A percentile compares a stretch with the other conserved stretches of the same genome.
Evolutionary conservation across 2,888 invertebrate genomes (phyloP).

Genomic region (Aradus depressus): DNA sequence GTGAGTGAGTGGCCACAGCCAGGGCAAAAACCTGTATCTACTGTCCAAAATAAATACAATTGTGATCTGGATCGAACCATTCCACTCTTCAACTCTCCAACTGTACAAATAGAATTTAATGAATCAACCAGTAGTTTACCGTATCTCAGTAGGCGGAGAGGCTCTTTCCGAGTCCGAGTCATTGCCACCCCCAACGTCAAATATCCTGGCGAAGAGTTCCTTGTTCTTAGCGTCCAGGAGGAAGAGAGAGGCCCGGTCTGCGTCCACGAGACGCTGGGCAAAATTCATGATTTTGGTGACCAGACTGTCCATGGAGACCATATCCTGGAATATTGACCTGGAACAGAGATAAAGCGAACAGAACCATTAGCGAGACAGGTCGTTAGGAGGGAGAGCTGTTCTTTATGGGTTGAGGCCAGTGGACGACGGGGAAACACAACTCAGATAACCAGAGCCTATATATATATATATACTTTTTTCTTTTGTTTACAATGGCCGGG

Average conservation of each 20-base stretch:
- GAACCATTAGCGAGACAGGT: too few species aligned
- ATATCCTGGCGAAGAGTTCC: conserved; percentile 71
- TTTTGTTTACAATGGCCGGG: too few species aligned
- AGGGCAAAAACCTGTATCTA: too few species aligned
- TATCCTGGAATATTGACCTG: conserved; percentile 79
- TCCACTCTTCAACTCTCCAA: not conserved
- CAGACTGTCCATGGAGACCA: conserved; percentile 69
- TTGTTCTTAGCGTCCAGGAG: conserved; percentile 59
- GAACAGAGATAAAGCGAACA: conserved; percentile 29
- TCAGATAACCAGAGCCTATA: too few species aligned
- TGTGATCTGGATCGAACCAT: not conserved
- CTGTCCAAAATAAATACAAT: not conserved
- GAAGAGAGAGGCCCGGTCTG: conserved; percentile 74
- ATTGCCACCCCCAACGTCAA: conserved; percentile 49
- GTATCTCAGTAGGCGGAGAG: conserved; percentile 27
- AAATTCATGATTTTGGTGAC: conserved; percentile 75
- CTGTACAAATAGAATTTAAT: too few species aligned
- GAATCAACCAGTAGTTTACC: too few species aligned
- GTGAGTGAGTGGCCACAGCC: too few species aligned
- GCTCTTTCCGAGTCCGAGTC: conserved; percentile 22
- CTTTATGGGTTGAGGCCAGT: too few species aligned
- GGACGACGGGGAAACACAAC: too few species aligned
- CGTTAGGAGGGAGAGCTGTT: too few species aligned
- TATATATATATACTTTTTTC: too few species aligned
- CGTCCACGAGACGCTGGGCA: conserved; percentile 67